Evolutionary conservation across 2,797 vertebrate species (phyloP), one percentile per base, ranked within the genome.

Genomic region (Pseudopleuronectes americanus): DNA sequence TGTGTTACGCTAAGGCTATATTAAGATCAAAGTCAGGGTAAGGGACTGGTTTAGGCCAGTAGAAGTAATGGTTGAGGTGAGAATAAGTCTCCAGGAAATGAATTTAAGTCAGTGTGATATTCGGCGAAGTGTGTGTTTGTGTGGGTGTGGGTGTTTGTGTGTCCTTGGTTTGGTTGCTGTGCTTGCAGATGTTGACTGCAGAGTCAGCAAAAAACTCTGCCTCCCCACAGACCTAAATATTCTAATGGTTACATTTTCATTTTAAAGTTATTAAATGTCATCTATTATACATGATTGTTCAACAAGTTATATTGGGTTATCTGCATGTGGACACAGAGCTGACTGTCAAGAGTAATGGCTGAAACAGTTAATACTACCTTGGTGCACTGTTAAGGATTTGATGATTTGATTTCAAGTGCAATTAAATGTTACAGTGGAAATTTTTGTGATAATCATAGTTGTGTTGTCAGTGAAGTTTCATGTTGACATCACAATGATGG

Each of bases 151-250:
- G 16, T 16, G 8, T 22, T 23, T 23, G 1, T 23, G 23, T 24
- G 24, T 47, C 9, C 26, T 21, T 62, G 38, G 31, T 22, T 45
- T 3, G 4, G n/a, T 28, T 66, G 57, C 53, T 49, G 60, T 62
- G 57, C 1, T 36, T 57, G 66, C 55, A 69, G 49, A 13, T 68
- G 48, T 31, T 33, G 7, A 53, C 24, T 22, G 58, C 64, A 71
- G 62, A 58, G 28, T 75, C 74, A 4, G 6, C 57, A 23, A 84
- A 51, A 81, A 24, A 19, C 26, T 14, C 21, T 56, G 10, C 52
- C 3, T 51, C 9, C 10, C 36, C 36, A 48, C 28, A 45, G 24
- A n/a, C 5, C 14, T 31, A 26, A 38, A 38, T 19, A 53, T 54
- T 67, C 13, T 17, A 51, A 36, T 4, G 8, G 7, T 47, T 49